These are phyloP conservation scores for Nomada flava DNA, from an alignment of 2,888 invertebrate genomes.

Conservation along the genomic window DNA sequence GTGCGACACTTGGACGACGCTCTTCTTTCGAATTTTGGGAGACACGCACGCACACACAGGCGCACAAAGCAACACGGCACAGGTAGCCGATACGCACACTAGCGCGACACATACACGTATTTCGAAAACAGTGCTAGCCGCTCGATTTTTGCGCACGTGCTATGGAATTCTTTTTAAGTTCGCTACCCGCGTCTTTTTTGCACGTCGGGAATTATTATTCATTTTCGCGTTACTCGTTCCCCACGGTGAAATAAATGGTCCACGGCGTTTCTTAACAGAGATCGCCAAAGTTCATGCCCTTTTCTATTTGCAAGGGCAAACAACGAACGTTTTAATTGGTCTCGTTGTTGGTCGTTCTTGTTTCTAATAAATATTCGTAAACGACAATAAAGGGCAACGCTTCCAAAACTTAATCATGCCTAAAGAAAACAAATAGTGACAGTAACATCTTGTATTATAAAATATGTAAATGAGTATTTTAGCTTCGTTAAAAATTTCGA, in stretches of 20 bases:
- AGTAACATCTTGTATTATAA: background rate
- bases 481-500: background rate
- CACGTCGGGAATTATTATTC: slow-evolving; percentile 2
- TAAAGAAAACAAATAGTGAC: background rate
- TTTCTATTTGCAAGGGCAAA: background rate
- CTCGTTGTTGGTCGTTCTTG: background rate
- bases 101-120: slow-evolving; percentile 29
- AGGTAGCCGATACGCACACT: slow-evolving; percentile 37
- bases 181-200: slow-evolving; percentile 50
- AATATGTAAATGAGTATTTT: slow-evolving; percentile 30
- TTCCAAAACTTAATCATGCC: background rate
- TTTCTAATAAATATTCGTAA: background rate
- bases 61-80: slow-evolving; percentile 34
- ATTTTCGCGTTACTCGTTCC: slow-evolving; percentile 1
- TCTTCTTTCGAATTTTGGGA: slow-evolving; percentile 76
- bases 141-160: slow-evolving; percentile 63
- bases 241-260: slow-evolving; percentile 6
- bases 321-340: background rate
- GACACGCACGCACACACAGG: slow-evolving; percentile 20
- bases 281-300: slow-evolving; percentile 9
- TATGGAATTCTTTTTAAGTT: slow-evolving; percentile 40
- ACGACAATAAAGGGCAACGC: background rate
- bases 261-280: slow-evolving; percentile 17
- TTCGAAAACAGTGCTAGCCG: slow-evolving; percentile 54
- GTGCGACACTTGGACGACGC: slow-evolving; percentile 58